Conservation (phyloP, 2,888 invertebrate species). For the Gerosis bhagava region DNA sequence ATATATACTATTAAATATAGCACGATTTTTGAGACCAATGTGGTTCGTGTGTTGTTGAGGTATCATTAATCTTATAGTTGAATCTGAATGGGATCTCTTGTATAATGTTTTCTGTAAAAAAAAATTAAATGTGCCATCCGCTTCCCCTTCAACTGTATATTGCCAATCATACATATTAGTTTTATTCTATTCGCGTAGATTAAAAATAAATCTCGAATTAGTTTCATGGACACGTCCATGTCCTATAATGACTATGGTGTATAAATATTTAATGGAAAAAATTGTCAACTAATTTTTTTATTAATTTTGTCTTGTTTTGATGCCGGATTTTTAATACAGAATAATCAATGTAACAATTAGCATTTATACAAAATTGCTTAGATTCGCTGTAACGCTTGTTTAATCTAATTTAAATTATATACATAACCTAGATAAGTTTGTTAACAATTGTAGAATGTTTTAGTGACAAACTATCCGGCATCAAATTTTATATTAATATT, state of each 20-base stretch:
- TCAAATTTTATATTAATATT: constrained; percentile 17
- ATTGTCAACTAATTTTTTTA: too few species aligned
- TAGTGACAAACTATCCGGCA: neutral
- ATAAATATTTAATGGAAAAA: too few species aligned
- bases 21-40: constrained; percentile 50
- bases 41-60: constrained; percentile 44
- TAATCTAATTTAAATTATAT: too few species aligned
- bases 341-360: too few species aligned
- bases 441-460: too few species aligned
- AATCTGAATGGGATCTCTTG: constrained; percentile 52
- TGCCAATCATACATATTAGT: constrained; percentile 49
- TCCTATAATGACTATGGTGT: constrained; percentile 38
- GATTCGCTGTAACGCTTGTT: too few species aligned
- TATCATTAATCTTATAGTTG: constrained; percentile 42
- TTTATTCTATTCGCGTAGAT: constrained; percentile 28
- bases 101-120: constrained; percentile 58
- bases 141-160: constrained; percentile 68
- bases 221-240: constrained; percentile 65
- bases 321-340: too few species aligned
- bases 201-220: constrained; percentile 30
- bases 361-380: too few species aligned
- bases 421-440: too few species aligned
- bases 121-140: constrained; percentile 73
- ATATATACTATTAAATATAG: constrained; percentile 34
- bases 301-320: constrained; percentile 8